phyloP scores from a whole-genome alignment of 35 echinoderm and acorn worm species.

The Lytechinus pictus region DNA sequence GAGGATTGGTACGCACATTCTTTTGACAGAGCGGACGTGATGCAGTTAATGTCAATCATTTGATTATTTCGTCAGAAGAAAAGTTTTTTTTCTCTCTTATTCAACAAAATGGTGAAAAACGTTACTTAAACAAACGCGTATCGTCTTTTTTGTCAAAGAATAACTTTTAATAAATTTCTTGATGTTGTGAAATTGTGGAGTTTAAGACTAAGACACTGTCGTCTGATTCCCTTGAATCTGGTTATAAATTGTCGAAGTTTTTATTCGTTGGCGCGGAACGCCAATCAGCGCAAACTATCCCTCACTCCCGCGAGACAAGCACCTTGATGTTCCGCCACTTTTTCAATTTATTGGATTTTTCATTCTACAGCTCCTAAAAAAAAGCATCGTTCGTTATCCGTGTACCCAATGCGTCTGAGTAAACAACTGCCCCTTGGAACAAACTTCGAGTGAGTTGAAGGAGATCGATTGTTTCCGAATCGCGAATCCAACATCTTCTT shows the following conservation, averaged over 20 bases:
- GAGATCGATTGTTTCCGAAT: background rate
- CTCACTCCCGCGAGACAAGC: background rate
- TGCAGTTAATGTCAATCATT: too few relatives aligned
- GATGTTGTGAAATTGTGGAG: too few relatives aligned
- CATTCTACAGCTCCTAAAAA: too few relatives aligned
- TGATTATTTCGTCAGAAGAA: too few relatives aligned
- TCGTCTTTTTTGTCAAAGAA: too few relatives aligned
- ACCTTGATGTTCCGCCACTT: too few relatives aligned
- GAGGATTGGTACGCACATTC: background rate
- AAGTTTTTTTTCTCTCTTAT: too few relatives aligned
- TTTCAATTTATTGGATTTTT: too few relatives aligned
- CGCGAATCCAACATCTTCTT: background rate
- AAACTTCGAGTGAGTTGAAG: background rate
- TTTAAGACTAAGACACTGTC: background rate
- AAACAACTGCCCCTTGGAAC: background rate
- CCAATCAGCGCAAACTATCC: background rate
- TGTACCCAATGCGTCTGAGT: background rate
- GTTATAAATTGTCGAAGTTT: background rate
- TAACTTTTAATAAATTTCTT: too few relatives aligned
- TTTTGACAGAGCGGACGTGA: background rate
- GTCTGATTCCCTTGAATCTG: background rate
- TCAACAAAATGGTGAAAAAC: too few relatives aligned
- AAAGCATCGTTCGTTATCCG: background rate
- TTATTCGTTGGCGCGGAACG: background rate
- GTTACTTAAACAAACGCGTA: too few relatives aligned